Evolutionary conservation across 1,140 invertebrate genomes (phyloP), one percentile per base, ranked within the genome.

Genomic region (silkworm (Bombyx mori)): DNA sequence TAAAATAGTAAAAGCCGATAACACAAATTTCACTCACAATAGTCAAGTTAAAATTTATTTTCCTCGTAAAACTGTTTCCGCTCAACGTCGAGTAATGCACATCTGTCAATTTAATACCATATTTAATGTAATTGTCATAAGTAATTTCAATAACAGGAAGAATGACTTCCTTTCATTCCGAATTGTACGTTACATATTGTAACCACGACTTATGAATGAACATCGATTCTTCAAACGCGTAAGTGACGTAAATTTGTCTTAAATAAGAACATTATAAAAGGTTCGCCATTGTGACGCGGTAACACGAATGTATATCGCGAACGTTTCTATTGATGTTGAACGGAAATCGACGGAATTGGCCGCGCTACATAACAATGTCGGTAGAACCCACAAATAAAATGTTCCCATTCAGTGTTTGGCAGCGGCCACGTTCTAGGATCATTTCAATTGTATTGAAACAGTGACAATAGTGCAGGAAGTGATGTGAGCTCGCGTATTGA

Each of bases 401-500:
- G 64, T 66, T 45, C 12, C 66, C 56, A 61, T 63, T 54, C 12
- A 66, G 59, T 57, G 58, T 59, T 60, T 70, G 66, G 69, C 69
- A 73, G 71, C 62, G 58, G 63, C 65, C 68, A 69, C 77, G 71
- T 76, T 73, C 75, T 77, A 78, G 73, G 73, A 81, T 83, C 77
- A 76, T 85, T 86, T 81, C 80, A 84, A 86, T 86, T 83, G 75
- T 82, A 83, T 82, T 75, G 81, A 74, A 72, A 78, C 43, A 68
- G 70, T 75, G 76, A 86, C 83, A 86, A 86, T 86, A 74, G 58
- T 70, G 71, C 79, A 85, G 82, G 83, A 86, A 86, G 74, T 77
- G 79, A 82, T 77, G 80, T 70, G 80, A 75, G 76, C 62, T 60
- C 62, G 71, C 70, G 78, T 82, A 77, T 84, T 72, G 82, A 68